Evolutionary conservation across 2,888 invertebrate species (phyloP).

Genomic region (Cosmorhoe ocellata): DNA sequence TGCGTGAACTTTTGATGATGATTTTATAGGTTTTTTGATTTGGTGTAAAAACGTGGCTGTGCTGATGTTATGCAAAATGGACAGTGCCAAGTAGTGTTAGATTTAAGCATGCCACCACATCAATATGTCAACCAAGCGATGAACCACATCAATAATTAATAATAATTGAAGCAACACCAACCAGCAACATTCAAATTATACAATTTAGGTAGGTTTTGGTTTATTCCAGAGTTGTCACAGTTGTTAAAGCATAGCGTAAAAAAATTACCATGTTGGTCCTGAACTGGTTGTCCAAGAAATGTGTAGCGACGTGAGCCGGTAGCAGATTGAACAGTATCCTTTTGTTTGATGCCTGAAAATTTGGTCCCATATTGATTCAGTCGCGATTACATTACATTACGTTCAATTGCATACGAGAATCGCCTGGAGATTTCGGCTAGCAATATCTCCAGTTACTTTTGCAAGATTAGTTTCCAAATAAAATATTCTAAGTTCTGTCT

Average conservation of each 20-base stretch:
- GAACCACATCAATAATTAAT: conserved; percentile 6
- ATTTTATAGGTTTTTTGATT: background rate
- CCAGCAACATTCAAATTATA: conserved; percentile 17
- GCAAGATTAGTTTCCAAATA: too few species aligned
- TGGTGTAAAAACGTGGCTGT: conserved; percentile 8
- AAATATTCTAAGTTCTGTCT: too few species aligned
- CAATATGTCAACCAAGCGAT: conserved; percentile 5
- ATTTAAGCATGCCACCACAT: conserved; percentile 6
- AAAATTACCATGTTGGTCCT: conserved; percentile 88
- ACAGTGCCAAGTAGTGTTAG: conserved; percentile 2
- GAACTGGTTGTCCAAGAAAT: conserved; percentile 95
- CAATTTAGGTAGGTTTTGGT: too few species aligned
- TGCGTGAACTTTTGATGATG: conserved; percentile 7
- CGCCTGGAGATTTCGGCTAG: too few species aligned
- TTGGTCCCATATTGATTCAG: too few species aligned
- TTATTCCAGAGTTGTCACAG: too few species aligned
- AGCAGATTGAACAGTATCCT: conserved; percentile 94
- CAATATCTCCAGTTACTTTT: too few species aligned
- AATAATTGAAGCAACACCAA: conserved; percentile 13
- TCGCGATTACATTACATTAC: too few species aligned
- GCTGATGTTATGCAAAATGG: conserved; percentile 18
- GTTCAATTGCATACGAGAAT: too few species aligned
- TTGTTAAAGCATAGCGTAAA: conserved; percentile 14
- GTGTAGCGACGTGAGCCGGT: conserved; percentile 95
- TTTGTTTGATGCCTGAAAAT: conserved; percentile 87